Conservation (phyloP, 2,113 vertebrate genomes). For the Rana temporaria region DNA sequence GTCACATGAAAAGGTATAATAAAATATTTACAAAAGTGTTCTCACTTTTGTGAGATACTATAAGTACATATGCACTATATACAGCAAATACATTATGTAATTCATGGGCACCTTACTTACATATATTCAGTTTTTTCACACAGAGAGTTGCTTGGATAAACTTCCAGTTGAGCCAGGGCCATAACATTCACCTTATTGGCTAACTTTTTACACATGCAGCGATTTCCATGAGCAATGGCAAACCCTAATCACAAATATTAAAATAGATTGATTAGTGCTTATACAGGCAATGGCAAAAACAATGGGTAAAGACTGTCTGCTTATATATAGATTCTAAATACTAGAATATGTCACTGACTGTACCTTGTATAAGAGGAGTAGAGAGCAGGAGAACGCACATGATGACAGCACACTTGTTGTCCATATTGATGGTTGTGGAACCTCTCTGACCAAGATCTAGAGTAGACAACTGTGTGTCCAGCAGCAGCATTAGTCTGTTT, state of each 20-base stretch:
- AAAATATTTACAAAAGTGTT: too few relatives aligned
- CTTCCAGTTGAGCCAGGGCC: constrained; percentile 4
- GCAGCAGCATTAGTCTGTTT: not conserved
- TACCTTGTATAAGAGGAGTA: not conserved
- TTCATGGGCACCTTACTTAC: not conserved
- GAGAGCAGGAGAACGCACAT: not conserved
- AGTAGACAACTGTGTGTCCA: not conserved
- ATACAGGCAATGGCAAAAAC: not conserved
- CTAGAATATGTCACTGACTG: too few relatives aligned
- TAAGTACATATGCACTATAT: too few relatives aligned
- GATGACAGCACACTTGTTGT: not conserved
- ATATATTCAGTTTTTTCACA: constrained; percentile 26
- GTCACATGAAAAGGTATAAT: too few relatives aligned
- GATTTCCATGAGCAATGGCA: not conserved
- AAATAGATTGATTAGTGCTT: not conserved
- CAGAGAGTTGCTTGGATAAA: constrained; percentile 6
- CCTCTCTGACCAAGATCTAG: too few relatives aligned
- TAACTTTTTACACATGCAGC: constrained; percentile 5
- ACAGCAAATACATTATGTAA: too few relatives aligned
- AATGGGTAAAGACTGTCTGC: too few relatives aligned
- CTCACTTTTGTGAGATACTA: too few relatives aligned
- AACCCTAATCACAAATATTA: not conserved
- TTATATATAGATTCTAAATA: too few relatives aligned
- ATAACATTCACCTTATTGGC: not conserved
- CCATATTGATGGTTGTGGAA: not conserved